Evolutionary conservation across 2,797 vertebrate species (phyloP).

Genomic region (Borostomias antarcticus): DNA sequence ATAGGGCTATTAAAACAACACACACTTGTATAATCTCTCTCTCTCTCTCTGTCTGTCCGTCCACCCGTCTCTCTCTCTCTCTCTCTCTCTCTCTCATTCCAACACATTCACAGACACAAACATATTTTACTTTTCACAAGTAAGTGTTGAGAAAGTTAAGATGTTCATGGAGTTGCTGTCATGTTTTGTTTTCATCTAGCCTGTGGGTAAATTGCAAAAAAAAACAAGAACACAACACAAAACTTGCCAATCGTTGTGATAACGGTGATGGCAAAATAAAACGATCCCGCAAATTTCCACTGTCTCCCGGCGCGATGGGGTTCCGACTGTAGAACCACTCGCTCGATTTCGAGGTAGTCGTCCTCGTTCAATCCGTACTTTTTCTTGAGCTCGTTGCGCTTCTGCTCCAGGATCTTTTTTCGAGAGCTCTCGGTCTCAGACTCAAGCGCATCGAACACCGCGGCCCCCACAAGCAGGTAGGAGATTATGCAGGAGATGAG

Average conservation of each 20-base stretch:
- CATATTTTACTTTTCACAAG: too few relatives aligned
- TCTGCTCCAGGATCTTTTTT: conserved; percentile 79
- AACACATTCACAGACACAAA: too few relatives aligned
- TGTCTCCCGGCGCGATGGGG: conserved; percentile 84
- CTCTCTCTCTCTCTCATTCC: too few relatives aligned
- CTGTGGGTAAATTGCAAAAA: too few relatives aligned
- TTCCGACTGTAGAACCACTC: conserved; percentile 81
- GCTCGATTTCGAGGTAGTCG: conserved; percentile 83
- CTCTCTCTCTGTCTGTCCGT: too few relatives aligned
- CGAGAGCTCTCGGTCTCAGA: conserved; percentile 81
- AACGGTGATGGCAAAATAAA: conserved; percentile 91
- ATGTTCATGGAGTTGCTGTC: too few relatives aligned
- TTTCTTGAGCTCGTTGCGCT: conserved; percentile 76
- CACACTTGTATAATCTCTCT: not conserved
- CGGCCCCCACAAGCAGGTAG: conserved; percentile 87
- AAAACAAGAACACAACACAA: not conserved
- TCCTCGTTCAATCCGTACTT: conserved; percentile 82
- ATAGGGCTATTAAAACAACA: not conserved
- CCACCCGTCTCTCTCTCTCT: too few relatives aligned
- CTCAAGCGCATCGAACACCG: conserved; percentile 89
- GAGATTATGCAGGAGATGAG: conserved; percentile 83
- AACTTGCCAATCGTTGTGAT: conserved; percentile 91
- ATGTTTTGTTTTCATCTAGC: too few relatives aligned
- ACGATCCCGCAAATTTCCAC: conserved; percentile 89
- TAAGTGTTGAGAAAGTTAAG: too few relatives aligned